Conservation (phyloP, 2,113 vertebrate species). For the Piprites chloris region DNA sequence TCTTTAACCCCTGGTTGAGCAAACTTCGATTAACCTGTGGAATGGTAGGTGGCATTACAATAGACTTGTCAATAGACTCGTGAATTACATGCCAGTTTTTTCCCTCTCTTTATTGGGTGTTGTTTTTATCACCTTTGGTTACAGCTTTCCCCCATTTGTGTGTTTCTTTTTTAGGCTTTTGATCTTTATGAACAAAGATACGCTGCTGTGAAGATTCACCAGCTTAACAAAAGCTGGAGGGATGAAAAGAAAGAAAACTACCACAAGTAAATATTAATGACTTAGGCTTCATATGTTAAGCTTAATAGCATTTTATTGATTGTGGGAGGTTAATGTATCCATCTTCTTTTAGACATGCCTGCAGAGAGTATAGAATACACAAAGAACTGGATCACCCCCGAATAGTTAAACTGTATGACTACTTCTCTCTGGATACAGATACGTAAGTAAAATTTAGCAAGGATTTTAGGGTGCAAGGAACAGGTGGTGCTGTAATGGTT, state of each 20-base stretch:
- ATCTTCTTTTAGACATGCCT: conserved; percentile 86
- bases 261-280: conserved; percentile 88
- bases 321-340: conserved; percentile 46
- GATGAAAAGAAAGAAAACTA: conserved; percentile 99
- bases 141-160: conserved; percentile 13
- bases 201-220: conserved; percentile 98
- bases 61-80: neutral
- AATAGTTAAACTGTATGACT: conserved; percentile 99
- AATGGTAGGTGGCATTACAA: neutral
- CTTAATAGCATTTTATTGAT: conserved; percentile 14
- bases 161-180: conserved; percentile 85
- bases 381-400: conserved; percentile 98
- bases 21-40: neutral
- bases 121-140: conserved; percentile 13
- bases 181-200: conserved; percentile 99
- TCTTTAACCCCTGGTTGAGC: neutral
- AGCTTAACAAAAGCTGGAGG: conserved; percentile 99
- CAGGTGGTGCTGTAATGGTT: neutral
- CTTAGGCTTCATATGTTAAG: conserved; percentile 21
- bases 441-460: conserved; percentile 82
- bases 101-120: neutral
- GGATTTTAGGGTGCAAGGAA: neutral
- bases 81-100: neutral
- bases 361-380: conserved; percentile 99
- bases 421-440: conserved; percentile 99